Evolutionary conservation across 2,888 invertebrate genomes (phyloP), one percentile per base, ranked within the genome.

Genomic region (Venusia cambrica): DNA sequence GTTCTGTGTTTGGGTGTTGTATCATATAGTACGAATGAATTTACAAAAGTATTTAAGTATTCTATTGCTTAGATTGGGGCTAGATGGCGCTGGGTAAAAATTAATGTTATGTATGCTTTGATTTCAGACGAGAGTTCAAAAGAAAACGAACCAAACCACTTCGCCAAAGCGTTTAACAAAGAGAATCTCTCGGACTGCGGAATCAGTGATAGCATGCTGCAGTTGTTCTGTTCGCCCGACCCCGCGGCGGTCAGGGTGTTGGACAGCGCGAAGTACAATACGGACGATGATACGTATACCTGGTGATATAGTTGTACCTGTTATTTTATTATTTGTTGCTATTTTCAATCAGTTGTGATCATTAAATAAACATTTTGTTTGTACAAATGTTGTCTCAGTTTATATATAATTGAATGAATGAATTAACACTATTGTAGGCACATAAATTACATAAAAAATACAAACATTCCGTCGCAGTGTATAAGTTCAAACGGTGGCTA

Each of bases 111-210:
- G n/a, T n/a, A n/a, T n/a, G n/a, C n/a, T n/a, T n/a, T n/a, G n/a
- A n/a, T 75, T 73, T 4, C 72, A 89, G 89, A 78, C 43, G 83
- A 87, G 52, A 73, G 79, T 7, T 64, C 77, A n/a, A 87, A 87
- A 58, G 77, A 80, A 38, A 80, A 88, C 29, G 76, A 80, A 31
- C 77, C 88, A 6, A 88, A 80, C 51, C 74, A 83, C 55, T 89
- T 81, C 50, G 80, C 79, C 53, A 88, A 77, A 64, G 92, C 94
- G 1, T 96, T 97, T 76, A 92, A 92, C 26, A 91, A 93, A 58
- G 94, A 95, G 73, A 96, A 95, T 75, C 88, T 97, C n/a, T 93
- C 93, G 0, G 97, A 96, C 70, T 96, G 96, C 65, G 97, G 97
- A 3, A 85, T 96, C 13, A 90, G 80, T 45, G 74, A 89, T 3